Base-by-base conservation (phyloP, 2,113 vertebrate species). In the Callorhinus ursinus region DNA sequence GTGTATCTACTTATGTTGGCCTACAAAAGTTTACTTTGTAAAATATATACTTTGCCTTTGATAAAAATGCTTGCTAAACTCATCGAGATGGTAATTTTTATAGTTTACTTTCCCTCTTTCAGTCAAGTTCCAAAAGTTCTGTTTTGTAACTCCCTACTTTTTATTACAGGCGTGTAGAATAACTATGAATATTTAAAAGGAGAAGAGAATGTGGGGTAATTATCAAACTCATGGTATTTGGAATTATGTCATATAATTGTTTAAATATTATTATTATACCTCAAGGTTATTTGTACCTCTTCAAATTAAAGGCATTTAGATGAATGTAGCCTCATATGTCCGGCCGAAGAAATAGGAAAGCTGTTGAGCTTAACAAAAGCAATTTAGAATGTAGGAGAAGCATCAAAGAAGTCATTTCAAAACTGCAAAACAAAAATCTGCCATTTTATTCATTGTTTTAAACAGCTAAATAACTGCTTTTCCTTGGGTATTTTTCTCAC, bases 301-400 rank as follows among this genome's bases (percentile, higher is more conserved):
- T 91, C 26, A 86, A 74, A 65, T 82, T 85, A 79, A 93, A 53
- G 36, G 4, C 39, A 51, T 31, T 61, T 31, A 31, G 33, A 57
- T 90, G 89, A 96, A 88, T 15, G 77, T 84, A 53, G 4, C 31
- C 10, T 79, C 57, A 26, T 10, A 9, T 72, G 6, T 72, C 55
- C 26, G 46, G 18, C 16, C 72, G 79, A 87, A 88, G 81, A 93
- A 93, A 90, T 79, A 83, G 81, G 36, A 95, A 83, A 90, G 31
- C 3, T 76, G 88, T 82, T 79, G 16, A 59, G 21, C 2, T 33
- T 82, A 87, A 46, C 12, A 33, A 39, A 93, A 92, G 21, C 59
- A 57, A 87, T 71, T 83, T 76, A 57, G 24, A 95, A 65, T 22
- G 4, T 36, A 59, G 51, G 16, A 13, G 28, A 55, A 51, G 7